Base-by-base conservation (phyloP, 2,797 vertebrate genomes). In the Dryobates pubescens region DNA sequence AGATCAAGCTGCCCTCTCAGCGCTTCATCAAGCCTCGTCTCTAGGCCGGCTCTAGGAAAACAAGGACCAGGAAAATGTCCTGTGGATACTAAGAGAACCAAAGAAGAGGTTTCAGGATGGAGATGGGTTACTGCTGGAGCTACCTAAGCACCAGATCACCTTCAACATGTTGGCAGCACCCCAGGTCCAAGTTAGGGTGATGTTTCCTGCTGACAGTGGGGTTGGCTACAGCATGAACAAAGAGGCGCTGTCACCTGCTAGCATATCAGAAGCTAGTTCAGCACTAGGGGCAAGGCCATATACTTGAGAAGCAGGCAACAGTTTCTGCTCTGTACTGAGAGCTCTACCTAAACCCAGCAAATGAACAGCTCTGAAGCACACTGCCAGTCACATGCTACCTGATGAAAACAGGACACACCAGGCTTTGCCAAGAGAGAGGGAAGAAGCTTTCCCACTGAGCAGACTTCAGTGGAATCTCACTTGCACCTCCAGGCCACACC, bases 341-440 rank as follows among this genome's bases (percentile, higher is more conserved):
- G n/a, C 62, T 67, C 45, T 41, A 43, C 9, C 63, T 47, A n/a
- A 38, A 62, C 62, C 1, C 24, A 77, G 27, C 5, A 30, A 63
- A 26, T 0, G 1, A 9, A 27, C 1, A 68, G 29, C 13, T 13
- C 9, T 9, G 34, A 88, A 71, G 53, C 0, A 1, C 5, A 14
- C 17, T 22, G 29, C 49, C 30, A 24, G 10, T 14, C 6, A 34
- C 2, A 27, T 22, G 6, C 27, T 2, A 53, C 53, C 12, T 49
- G 34, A 24, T 3, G 8, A 64, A 85, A 80, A 11, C 49, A 59
- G 38, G 61, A 22, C 3, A 51, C 1, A 0, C 3, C 47, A 29
- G 27, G 41, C 63, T 77, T 12, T 72, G 56, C 22, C 47, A 56
- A 29, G 15, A 38, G 18, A 64, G 16, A 62, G 7, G 24, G 20